phyloP scores from a whole-genome alignment of 30 jellyfish, hydroid and myxozoan species.

The Cassiopea andromeda region DNA sequence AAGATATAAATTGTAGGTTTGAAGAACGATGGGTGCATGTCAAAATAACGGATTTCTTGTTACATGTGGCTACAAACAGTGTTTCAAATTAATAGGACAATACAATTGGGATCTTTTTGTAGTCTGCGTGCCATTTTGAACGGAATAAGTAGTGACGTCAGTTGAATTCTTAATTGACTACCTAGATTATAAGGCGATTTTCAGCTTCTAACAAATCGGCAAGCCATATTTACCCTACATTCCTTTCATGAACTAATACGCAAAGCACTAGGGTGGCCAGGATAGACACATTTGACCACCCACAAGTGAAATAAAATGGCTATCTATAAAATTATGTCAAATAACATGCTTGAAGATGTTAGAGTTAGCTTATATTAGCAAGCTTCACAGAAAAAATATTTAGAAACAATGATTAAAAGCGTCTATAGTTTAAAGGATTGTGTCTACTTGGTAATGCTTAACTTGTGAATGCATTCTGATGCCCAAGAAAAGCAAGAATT shows the following conservation, averaged over 20 bases:
- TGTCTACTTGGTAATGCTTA: too few species aligned
- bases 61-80: background rate
- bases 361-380: background rate
- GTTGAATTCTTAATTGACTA: background rate
- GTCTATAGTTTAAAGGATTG: too few species aligned
- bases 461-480: too few species aligned
- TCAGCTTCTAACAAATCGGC: background rate
- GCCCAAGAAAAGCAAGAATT: too few species aligned
- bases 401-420: too few species aligned
- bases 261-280: background rate
- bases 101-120: background rate
- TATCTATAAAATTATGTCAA: background rate
- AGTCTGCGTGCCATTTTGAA: slow-evolving; percentile 8
- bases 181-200: background rate
- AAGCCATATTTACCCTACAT: background rate
- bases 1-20: background rate
- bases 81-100: background rate
- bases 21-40: background rate
- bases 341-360: background rate
- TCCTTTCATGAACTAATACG: too few species aligned
- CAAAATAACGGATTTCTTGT: background rate
- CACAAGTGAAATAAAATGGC: background rate
- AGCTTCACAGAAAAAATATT: background rate
- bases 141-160: background rate
- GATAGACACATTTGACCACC: background rate